A percentile compares a stretch with the other conserved stretches of the same genome.
Evolutionary conservation across 2,113 vertebrate species (phyloP).

Genomic region (Bubo scandiacus): DNA sequence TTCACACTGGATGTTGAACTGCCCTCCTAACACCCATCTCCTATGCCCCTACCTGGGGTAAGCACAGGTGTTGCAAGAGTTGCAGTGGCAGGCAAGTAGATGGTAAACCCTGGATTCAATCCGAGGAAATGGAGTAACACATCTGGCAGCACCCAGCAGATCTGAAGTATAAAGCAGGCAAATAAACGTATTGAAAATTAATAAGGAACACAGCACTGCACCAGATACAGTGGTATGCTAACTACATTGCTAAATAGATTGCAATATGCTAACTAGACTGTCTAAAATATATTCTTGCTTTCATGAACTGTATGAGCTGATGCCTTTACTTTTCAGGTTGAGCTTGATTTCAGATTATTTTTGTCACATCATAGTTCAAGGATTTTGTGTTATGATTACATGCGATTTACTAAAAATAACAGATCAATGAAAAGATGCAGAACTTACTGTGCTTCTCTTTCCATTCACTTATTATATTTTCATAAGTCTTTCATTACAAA

Average conservation of each 20-base stretch:
- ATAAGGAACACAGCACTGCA: not conserved
- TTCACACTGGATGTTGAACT: not conserved
- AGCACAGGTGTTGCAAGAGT: not conserved
- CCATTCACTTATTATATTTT: constrained; percentile 56
- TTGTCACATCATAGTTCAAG: not conserved
- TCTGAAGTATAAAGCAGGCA: not conserved
- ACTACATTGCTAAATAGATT: constrained; percentile 38
- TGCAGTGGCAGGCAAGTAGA: not conserved
- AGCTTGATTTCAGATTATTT: constrained; percentile 59
- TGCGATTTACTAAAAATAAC: constrained; percentile 50
- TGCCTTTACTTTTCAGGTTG: constrained; percentile 31
- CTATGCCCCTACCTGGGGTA: not conserved
- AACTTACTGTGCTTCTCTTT: constrained; percentile 22
- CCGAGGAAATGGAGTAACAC: not conserved
- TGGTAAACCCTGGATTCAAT: not conserved
- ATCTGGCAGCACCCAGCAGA: not conserved
- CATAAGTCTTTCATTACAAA: constrained; percentile 49
- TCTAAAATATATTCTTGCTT: constrained; percentile 27
- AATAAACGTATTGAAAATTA: constrained; percentile 32
- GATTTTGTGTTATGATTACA: constrained; percentile 46
- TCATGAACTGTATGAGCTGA: not conserved
- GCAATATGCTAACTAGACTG: constrained; percentile 29
- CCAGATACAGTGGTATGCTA: constrained; percentile 30
- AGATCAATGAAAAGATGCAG: constrained; percentile 38
- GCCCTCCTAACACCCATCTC: not conserved